phyloP scores from a whole-genome alignment of 1,140 invertebrate genomes.

The Sminthurinus signatus region DNA sequence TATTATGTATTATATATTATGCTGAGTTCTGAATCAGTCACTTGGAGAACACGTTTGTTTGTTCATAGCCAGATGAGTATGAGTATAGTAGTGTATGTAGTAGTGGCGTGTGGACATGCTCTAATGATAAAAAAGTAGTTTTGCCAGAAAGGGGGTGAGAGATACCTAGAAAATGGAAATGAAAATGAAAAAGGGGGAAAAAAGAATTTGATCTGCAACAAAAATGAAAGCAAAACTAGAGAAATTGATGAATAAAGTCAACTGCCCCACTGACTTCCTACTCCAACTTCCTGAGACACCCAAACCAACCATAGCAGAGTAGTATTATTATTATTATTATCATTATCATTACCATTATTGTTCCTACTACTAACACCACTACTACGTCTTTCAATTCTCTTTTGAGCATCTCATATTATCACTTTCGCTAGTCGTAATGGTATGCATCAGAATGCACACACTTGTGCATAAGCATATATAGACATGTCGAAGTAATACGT shows the following conservation, averaged over 20 bases:
- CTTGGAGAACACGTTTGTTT: too few species aligned
- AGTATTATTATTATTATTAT: too few species aligned
- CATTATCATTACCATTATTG: too few species aligned
- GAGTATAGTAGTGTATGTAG: not conserved
- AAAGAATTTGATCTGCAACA: not conserved
- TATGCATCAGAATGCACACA: too few species aligned
- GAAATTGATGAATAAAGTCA: conserved; percentile 15
- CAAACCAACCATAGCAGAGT: not conserved
- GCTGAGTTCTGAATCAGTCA: too few species aligned
- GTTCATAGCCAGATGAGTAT: too few species aligned
- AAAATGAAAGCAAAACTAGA: conserved; percentile 4
- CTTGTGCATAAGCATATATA: too few species aligned
- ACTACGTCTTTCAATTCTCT: not conserved
- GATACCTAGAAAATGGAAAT: too few species aligned
- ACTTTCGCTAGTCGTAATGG: conserved; percentile 10
- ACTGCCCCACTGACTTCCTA: conserved; percentile 17
- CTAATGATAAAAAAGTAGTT: conserved; percentile 8
- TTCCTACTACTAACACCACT: too few species aligned
- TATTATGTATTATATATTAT: too few species aligned
- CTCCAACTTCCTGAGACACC: conserved; percentile 15
- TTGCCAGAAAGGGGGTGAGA: too few species aligned
- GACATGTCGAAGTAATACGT: too few species aligned
- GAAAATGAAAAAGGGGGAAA: not conserved
- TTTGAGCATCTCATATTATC: conserved; percentile 1
- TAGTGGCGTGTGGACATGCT: conserved; percentile 8